Base-by-base conservation (phyloP, 2,888 invertebrate species). In the Phengaris arion region DNA sequence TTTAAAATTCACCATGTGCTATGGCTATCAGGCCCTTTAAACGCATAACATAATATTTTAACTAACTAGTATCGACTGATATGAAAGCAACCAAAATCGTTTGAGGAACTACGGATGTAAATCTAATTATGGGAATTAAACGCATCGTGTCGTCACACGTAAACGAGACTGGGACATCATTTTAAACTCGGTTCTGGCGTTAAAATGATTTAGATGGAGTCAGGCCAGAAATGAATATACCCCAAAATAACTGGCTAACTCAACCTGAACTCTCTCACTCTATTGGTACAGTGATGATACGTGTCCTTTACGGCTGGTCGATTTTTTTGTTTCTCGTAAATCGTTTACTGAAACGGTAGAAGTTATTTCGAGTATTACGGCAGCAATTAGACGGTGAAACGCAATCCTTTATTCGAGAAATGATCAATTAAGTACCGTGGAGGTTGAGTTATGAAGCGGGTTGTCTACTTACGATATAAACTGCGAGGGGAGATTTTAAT, bases 191-290 rank as follows among this genome's bases (percentile, higher is more conserved):
- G 87, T 89, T 90, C 89, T 89, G 88, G 89, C 90, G 88, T 89
- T 89, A 90, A 91, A 90, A 90, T 91, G 89, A 90, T 90, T 90
- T 89, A 90, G 85, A 82, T 83, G 82, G 83, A 82, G 83, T 81
- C 82, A 84, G 85, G 85, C 85, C 82, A 79, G 82, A 87, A 87
- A 90, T 87, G 87, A 86, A 85, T 22, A 22, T 22, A 22, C 83
- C 85, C 86, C 79, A 81, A 90, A 89, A 89, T 90, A 89, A 80
- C 80, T 79, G 77, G 72, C 88, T 82, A 84, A 69, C 72, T 55
- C 80, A 79, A 76, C 68, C 75, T 77, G 85, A 82, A 10, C 72
- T 72, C 72, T 72, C 35, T 22, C 12, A 2, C 54, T 9, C 80
- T 76, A 55, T 68, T n/a, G 9, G 6, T 0, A 10, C 48, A n/a